Conservation (phyloP, 2,797 vertebrate species). For the Mionectes olivaceus region DNA sequence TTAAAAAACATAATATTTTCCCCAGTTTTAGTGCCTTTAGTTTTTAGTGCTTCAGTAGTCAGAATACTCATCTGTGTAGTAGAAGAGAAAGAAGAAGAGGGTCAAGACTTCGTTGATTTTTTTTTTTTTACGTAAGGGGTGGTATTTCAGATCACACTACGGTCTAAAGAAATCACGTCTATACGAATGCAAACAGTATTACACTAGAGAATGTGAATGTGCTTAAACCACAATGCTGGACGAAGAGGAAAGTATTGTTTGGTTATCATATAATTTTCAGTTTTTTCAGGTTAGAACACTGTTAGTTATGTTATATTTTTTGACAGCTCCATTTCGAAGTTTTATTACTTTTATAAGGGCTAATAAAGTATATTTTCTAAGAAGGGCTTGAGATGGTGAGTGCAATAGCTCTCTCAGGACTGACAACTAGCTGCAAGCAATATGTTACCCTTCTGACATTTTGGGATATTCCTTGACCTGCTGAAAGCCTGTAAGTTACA, state of each 20-base stretch:
- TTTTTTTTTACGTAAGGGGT: not conserved
- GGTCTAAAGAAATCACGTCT: not conserved
- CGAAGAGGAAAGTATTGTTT: not conserved
- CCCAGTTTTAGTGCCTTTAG: not conserved
- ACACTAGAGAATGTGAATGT: not conserved
- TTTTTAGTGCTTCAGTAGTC: not conserved
- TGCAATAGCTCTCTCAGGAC: not conserved
- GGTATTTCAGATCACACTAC: not conserved
- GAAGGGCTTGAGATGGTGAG: not conserved
- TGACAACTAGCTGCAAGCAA: not conserved
- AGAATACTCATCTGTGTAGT: not conserved
- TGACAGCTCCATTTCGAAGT: not conserved
- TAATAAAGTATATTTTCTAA: not conserved
- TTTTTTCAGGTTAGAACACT: not conserved
- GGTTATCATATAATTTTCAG: not conserved
- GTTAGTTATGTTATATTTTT: not conserved
- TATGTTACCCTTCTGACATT: not conserved
- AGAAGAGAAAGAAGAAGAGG: not conserved
- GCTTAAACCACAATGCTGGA: not conserved
- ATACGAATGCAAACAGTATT: not conserved
- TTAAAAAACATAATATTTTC: not conserved
- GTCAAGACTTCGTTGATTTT: not conserved
- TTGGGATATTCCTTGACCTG: not conserved
- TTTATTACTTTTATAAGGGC: not conserved
- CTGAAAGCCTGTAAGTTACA: not conserved